Percentiles rank a stretch among this genome's conserved stretches.
phyloP scores from a whole-genome alignment of 1,140 invertebrate genomes.

The Rhyzopertha dominica region DNA sequence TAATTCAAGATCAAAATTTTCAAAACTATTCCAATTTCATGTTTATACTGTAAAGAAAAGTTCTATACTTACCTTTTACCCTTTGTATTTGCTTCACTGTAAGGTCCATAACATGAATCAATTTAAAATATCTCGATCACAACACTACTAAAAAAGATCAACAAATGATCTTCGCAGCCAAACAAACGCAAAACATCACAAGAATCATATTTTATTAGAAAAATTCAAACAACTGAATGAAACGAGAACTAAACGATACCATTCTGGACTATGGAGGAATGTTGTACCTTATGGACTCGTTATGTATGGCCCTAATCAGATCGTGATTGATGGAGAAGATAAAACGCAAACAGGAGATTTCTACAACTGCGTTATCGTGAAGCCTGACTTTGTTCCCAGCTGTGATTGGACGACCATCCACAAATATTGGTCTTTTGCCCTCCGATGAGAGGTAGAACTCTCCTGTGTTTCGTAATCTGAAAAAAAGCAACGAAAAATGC shows the following conservation, averaged over 20 bases:
- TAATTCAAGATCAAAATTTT: no score
- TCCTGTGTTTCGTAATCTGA: conserved; percentile 84
- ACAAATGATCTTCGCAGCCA: no score
- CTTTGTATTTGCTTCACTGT: no score
- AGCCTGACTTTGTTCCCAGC: conserved; percentile 82
- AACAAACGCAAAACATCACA: no score
- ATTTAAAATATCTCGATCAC: no score
- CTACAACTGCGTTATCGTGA: conserved; percentile 90
- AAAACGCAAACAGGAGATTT: conserved; percentile 86
- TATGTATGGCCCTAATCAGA: conserved; percentile 56
- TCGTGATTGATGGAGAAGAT: conserved; percentile 93
- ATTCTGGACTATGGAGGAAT: conserved; percentile 20
- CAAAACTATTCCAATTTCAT: no score
- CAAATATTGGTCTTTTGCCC: conserved; percentile 90
- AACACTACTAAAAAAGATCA: no score
- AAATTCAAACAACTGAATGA: neutral
- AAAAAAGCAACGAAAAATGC: conserved; percentile 39
- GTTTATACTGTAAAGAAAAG: no score
- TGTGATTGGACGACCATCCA: conserved; percentile 86
- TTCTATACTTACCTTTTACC: no score
- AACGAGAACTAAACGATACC: no score
- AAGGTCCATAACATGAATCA: no score
- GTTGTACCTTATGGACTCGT: conserved; percentile 41
- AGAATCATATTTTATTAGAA: neutral
- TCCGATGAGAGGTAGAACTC: conserved; percentile 94